Percentiles rank a stretch among this genome's conserved stretches.
These are phyloP conservation scores for Dicentrarchus labrax DNA, from an alignment of 2,113 vertebrate genomes.

Conservation along the genomic window DNA sequence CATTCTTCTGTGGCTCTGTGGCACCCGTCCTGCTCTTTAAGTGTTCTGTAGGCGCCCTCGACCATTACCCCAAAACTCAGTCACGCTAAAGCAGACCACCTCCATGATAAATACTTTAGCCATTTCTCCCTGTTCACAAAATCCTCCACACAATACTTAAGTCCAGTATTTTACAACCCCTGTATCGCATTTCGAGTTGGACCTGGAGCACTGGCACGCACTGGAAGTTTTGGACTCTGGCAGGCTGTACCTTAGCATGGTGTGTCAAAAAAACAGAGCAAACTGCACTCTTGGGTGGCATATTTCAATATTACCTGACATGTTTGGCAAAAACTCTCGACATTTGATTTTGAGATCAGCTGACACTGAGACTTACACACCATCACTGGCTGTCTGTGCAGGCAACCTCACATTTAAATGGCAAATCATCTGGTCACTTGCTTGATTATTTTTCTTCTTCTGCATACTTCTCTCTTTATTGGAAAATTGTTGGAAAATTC, in stretches of 20 bases:
- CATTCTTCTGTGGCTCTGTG: slow-evolving; percentile 36
- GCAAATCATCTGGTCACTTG: slow-evolving; percentile 29
- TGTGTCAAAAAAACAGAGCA: neutral
- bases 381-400: slow-evolving; percentile 2
- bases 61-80: slow-evolving; percentile 42
- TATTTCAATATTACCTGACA: slow-evolving; percentile 20
- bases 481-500: neutral
- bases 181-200: slow-evolving; percentile 38
- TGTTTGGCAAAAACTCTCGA: neutral
- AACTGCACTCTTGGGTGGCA: slow-evolving; percentile 29
- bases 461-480: neutral
- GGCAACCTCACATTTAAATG: slow-evolving; percentile 37
- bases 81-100: slow-evolving; percentile 53
- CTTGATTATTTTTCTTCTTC: neutral
- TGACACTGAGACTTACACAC: slow-evolving; percentile 6
- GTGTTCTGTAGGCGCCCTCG: slow-evolving; percentile 33
- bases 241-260: slow-evolving; percentile 9
- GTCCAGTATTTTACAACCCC: slow-evolving; percentile 31
- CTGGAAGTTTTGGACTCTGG: neutral
- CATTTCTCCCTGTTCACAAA: slow-evolving; percentile 18
- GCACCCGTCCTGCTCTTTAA: slow-evolving; percentile 37
- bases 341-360: slow-evolving; percentile 26
- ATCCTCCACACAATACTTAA: slow-evolving; percentile 20
- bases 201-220: slow-evolving; percentile 11
- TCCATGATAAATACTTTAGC: slow-evolving; percentile 41